A percentile compares a stretch with the other conserved stretches of the same genome.
Conservation (phyloP, 2,797 vertebrate species). For the Sebastolobus altivelis region DNA sequence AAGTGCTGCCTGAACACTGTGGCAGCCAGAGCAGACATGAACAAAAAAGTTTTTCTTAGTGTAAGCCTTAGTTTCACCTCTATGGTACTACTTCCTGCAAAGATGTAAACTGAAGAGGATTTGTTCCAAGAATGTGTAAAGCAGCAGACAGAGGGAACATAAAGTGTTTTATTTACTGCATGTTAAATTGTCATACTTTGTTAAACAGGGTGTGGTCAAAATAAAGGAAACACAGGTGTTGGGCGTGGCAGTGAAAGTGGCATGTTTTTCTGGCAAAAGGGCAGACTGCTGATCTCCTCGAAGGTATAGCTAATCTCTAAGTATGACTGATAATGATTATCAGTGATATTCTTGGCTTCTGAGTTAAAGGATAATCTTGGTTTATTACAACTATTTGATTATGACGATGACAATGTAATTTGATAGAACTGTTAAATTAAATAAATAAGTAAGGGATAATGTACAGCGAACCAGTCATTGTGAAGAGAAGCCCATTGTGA, state of each 20-base stretch:
- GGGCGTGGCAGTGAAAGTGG: neutral
- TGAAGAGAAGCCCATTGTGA: too few species aligned
- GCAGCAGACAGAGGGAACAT: slow-evolving; percentile 13
- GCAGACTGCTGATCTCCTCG: neutral
- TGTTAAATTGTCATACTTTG: slow-evolving; percentile 56
- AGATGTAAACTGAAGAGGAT: slow-evolving; percentile 4
- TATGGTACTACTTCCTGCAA: slow-evolving; percentile 4
- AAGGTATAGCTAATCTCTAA: too few species aligned
- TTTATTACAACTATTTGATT: neutral
- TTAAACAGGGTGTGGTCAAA: slow-evolving; percentile 58
- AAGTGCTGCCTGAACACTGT: neutral
- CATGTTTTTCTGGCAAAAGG: neutral
- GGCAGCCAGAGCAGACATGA: neutral
- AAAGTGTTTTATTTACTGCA: slow-evolving; percentile 59
- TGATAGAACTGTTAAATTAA: neutral
- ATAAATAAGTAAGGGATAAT: neutral
- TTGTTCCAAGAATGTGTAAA: slow-evolving; percentile 34
- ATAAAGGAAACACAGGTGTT: slow-evolving; percentile 30
- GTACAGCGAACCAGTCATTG: too few species aligned
- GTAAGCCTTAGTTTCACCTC: slow-evolving; percentile 26
- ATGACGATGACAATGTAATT: neutral
- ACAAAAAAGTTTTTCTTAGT: neutral
- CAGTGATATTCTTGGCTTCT: neutral
- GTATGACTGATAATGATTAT: too few species aligned
- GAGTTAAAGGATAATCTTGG: neutral